Evolutionary conservation across 2,888 invertebrate genomes (phyloP).

Genomic region (Nudaria mundana): DNA sequence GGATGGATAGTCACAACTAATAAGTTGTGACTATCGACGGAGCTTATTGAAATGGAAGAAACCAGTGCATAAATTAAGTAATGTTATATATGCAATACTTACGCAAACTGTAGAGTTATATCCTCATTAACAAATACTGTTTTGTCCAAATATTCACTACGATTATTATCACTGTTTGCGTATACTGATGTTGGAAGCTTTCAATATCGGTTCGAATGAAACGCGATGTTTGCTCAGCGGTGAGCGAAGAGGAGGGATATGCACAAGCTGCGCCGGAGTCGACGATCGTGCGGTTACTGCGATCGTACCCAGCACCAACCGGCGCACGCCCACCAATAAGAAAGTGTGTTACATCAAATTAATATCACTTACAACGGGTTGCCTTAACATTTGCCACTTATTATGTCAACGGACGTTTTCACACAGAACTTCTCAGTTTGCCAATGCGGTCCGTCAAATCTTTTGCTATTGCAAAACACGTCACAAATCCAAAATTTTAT

Average conservation of each 20-base stretch:
- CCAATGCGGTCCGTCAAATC: constrained; percentile 6
- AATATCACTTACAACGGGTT: constrained; percentile 67
- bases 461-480: constrained; percentile 4
- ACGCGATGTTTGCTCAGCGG: constrained; percentile 37
- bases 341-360: constrained; percentile 69
- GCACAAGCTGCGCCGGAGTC: constrained; percentile 57
- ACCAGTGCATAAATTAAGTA: constrained; percentile 1
- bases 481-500: constrained; percentile 17
- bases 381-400: constrained; percentile 59
- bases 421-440: constrained; percentile 10
- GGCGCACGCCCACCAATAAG: constrained; percentile 48
- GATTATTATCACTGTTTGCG: constrained; percentile 20
- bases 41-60: constrained; percentile 1
- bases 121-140: constrained; percentile 14
- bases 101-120: constrained; percentile 15
- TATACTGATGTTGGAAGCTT: constrained; percentile 11
- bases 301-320: constrained; percentile 33
- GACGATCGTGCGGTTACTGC: constrained; percentile 60
- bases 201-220: constrained; percentile 11
- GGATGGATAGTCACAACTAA: constrained; percentile 2
- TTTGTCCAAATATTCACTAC: constrained; percentile 13
- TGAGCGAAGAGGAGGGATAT: constrained; percentile 29
- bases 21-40: constrained; percentile 3
- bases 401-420: constrained; percentile 45
- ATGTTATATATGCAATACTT: too few relatives aligned